A percentile compares a stretch with the other conserved stretches of the same genome.
Evolutionary conservation across 2,888 invertebrate species (phyloP).

Genomic region (Luperina testacea): DNA sequence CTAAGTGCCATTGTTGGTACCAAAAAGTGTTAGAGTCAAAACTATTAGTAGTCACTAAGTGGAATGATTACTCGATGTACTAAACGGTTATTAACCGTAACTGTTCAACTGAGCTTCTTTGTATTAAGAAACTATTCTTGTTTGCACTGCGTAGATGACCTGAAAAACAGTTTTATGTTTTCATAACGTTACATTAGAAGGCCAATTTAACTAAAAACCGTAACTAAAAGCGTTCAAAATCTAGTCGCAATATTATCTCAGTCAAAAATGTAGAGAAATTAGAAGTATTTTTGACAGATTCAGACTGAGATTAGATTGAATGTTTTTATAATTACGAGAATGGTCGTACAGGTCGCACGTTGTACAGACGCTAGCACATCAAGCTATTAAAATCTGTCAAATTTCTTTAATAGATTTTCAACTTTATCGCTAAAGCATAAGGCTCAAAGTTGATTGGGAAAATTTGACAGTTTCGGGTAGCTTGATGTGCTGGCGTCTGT

Average conservation of each 20-base stretch:
- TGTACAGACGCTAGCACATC: too few species aligned
- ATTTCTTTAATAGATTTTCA: too few species aligned
- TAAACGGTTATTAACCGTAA: constrained; percentile 49
- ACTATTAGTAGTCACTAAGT: constrained; percentile 15
- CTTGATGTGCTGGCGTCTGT: too few species aligned
- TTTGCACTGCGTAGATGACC: constrained; percentile 21
- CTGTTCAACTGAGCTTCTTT: constrained; percentile 22
- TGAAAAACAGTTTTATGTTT: constrained; percentile 17
- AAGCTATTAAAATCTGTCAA: too few species aligned
- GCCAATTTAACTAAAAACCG: background rate
- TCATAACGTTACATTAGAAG: background rate
- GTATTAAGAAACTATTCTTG: constrained; percentile 11
- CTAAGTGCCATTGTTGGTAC: background rate
- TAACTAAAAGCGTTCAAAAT: background rate
- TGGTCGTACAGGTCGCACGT: background rate
- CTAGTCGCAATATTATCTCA: background rate
- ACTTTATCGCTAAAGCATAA: too few species aligned
- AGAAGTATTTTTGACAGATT: too few species aligned
- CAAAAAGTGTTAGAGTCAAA: constrained; percentile 43
- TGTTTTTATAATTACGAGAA: too few species aligned
- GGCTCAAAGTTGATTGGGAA: too few species aligned
- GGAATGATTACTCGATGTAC: constrained; percentile 64
- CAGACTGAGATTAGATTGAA: too few species aligned
- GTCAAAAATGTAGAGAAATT: too few species aligned
- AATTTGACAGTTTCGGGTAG: too few species aligned